Conservation (phyloP, 2,113 vertebrate genomes). For the Thunnus maccoyii region DNA sequence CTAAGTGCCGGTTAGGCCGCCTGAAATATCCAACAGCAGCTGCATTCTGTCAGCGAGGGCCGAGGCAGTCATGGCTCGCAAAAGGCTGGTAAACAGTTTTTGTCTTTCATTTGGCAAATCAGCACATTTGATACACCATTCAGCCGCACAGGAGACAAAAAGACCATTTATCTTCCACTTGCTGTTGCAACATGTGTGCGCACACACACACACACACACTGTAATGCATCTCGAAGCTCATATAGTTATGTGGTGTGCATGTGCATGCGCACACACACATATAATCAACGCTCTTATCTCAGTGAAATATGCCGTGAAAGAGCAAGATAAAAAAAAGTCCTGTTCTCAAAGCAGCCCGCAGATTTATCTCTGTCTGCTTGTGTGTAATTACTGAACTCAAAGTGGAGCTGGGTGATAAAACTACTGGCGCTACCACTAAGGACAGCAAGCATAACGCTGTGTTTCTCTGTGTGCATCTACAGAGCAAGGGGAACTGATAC, state of each 20-base stretch:
- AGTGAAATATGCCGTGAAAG: constrained; percentile 72
- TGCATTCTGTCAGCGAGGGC: constrained; percentile 59
- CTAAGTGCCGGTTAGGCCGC: constrained; percentile 58
- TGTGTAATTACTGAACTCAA: constrained; percentile 77
- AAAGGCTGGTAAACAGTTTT: constrained; percentile 74
- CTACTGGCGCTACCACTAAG: constrained; percentile 52
- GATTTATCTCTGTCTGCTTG: constrained; percentile 74
- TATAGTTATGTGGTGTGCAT: constrained; percentile 10
- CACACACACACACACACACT: constrained; percentile 16
- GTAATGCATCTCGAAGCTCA: constrained; percentile 24
- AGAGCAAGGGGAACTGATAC: constrained; percentile 30
- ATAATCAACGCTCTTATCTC: constrained; percentile 71
- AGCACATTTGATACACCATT: constrained; percentile 71
- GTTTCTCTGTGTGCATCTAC: constrained; percentile 24
- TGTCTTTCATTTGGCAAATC: constrained; percentile 76
- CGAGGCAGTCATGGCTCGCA: constrained; percentile 42
- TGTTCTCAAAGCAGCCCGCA: constrained; percentile 66
- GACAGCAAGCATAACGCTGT: constrained; percentile 41
- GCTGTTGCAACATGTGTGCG: constrained; percentile 20
- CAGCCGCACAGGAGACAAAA: constrained; percentile 51
- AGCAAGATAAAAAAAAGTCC: constrained; percentile 63
- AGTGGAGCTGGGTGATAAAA: constrained; percentile 71
- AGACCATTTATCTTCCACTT: constrained; percentile 66
- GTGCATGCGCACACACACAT: constrained; percentile 6
- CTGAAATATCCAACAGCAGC: constrained; percentile 70